Evolutionary conservation across 2,888 invertebrate genomes (phyloP).

Genomic region (Stenichneumon culpator): DNA sequence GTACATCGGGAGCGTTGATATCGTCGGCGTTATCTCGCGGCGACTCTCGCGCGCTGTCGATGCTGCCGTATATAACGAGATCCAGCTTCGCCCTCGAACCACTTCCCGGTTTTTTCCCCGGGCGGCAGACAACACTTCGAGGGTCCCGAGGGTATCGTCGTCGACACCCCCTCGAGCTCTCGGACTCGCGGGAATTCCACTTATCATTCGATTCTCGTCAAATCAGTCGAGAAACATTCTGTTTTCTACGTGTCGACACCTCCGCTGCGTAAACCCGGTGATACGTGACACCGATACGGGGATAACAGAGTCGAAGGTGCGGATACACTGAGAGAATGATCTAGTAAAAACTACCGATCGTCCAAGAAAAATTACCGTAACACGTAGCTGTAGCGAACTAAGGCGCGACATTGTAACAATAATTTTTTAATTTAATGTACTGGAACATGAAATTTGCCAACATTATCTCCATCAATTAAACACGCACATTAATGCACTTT

Average conservation of each 20-base stretch:
- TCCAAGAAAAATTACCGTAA: too few relatives aligned
- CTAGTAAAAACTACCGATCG: too few relatives aligned
- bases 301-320: neutral
- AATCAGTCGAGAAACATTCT: slow-evolving; percentile 35
- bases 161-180: slow-evolving; percentile 49
- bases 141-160: slow-evolving; percentile 48
- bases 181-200: slow-evolving; percentile 47
- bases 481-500: too few relatives aligned
- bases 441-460: too few relatives aligned
- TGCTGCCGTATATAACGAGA: slow-evolving; percentile 29
- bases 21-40: slow-evolving; percentile 31
- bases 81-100: slow-evolving; percentile 27
- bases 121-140: slow-evolving; percentile 27
- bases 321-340: neutral
- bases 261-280: neutral
- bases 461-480: too few relatives aligned
- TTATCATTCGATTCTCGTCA: slow-evolving; percentile 43
- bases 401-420: too few relatives aligned
- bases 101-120: slow-evolving; percentile 44
- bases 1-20: slow-evolving; percentile 7
- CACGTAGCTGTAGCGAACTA: too few relatives aligned
- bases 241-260: neutral
- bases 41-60: neutral
- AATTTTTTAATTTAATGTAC: too few relatives aligned
- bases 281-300: neutral